Evolutionary conservation across 1,140 invertebrate genomes (phyloP), one percentile per base, ranked within the genome.

Genomic region (Caerostris darwini): DNA sequence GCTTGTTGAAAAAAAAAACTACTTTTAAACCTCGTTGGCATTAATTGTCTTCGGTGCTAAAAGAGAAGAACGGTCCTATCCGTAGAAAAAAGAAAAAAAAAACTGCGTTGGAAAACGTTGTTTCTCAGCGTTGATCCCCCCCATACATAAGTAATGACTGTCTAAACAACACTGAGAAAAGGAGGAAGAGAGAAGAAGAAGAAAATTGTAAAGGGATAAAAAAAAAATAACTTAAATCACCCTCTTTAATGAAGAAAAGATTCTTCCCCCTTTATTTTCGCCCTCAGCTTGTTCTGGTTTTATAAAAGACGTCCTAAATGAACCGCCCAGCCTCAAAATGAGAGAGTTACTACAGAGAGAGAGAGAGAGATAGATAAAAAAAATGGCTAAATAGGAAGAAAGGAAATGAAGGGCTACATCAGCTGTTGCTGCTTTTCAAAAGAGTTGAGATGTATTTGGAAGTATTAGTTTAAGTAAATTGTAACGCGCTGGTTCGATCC

Each of bases 121-220:
- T 93, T 93, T 82, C 86, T 58, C 53, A 81, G 92, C 64, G 85
- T 94, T 94, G 83, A 89, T 57, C 85, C 92, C 85, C 92, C 67
- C 85, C 71, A 94, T 94, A 94, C 92, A 94, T 94, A 94, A 94
- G 71, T 94, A 94, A 94, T 94, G 92, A 89, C 85, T 82, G 53
- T 64, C 85, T 89, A 94, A 94, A 93, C 61, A 92, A 81, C 3
- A 85, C n/a, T 54, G n/a, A 50, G 81, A 67, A 90, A 85, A 59
- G 56, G 69, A 10, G 58, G 19, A 85, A 56, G 14, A 85, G 56
- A 57, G 53, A 90, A 17, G 17, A 81, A 54, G 14, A 14, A 34
- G 34, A 34, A 34, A 34, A 34, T 34, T 34, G 34, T 34, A 34
- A n/a, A 34, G 34, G 0, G 0, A 34, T 34, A 34, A 19, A 88